phyloP scores from a whole-genome alignment of 2,888 invertebrate species.

The Drosophila neotestacea region DNA sequence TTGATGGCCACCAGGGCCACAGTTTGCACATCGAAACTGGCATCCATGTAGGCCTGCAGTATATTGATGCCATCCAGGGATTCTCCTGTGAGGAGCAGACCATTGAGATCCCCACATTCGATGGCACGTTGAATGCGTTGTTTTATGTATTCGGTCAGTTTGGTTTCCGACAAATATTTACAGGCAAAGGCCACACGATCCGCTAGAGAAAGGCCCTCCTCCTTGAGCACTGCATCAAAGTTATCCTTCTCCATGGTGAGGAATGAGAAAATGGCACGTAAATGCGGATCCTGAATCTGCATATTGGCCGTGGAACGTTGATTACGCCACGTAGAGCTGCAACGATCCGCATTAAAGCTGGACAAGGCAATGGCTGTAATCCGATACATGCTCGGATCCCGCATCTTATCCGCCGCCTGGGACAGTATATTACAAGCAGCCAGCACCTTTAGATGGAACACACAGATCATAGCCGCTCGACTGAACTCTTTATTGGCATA shows the following conservation, averaged over 20 bases:
- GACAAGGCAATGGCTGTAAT: conserved; percentile 91
- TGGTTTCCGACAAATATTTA: conserved; percentile 92
- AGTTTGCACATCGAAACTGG: conserved; percentile 95
- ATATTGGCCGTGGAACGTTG: conserved; percentile 90
- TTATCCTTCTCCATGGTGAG: conserved; percentile 92
- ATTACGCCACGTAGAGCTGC: conserved; percentile 90
- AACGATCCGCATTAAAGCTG: conserved; percentile 94
- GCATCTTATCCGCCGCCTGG: conserved; percentile 87
- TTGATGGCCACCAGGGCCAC: conserved; percentile 92
- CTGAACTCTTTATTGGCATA: conserved; percentile 90
- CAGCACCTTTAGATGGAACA: conserved; percentile 94
- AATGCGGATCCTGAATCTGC: conserved; percentile 94
- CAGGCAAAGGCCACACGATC: conserved; percentile 97
- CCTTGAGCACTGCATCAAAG: conserved; percentile 92
- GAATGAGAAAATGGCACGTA: conserved; percentile 96
- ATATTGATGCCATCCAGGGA: conserved; percentile 91
- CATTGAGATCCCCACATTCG: conserved; percentile 92
- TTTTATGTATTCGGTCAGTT: conserved; percentile 92
- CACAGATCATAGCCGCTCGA: conserved; percentile 95
- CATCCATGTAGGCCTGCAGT: conserved; percentile 90
- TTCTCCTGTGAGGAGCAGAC: conserved; percentile 94
- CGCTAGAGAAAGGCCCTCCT: conserved; percentile 93
- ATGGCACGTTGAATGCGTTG: conserved; percentile 89
- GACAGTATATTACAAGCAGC: conserved; percentile 94
- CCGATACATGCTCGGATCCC: conserved; percentile 83